Evolutionary conservation across 2,888 invertebrate genomes (phyloP), one percentile per base, ranked within the genome.

Genomic region (Pheosia tremula): DNA sequence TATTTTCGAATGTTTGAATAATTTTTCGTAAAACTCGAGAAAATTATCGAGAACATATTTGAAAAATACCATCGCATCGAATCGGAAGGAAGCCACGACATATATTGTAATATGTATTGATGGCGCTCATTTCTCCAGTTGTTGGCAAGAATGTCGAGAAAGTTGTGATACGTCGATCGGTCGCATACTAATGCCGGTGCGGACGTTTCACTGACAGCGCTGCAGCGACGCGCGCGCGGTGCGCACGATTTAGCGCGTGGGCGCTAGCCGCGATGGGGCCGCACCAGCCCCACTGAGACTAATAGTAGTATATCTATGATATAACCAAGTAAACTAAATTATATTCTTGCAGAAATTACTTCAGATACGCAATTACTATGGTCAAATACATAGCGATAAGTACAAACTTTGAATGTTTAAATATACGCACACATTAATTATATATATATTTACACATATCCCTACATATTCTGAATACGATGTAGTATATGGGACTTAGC

Each of bases 81-180:
- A 59, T 53, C 58, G 56, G 59, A 58, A 66, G 69, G 64, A 72
- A 72, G 74, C 75, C 70, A 75, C 65, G 59, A 66, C 62, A 71
- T 75, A 75, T 69, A 75, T 75, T 69, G 75, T 73, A 68, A 73
- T 79, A 83, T 84, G 85, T 86, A 87, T 87, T 84, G 85, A 84
- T 83, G 86, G 85, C 83, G 82, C 83, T 83, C 90, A 89, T 92
- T 91, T 93, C 92, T 90, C 91, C 87, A 82, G 80, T 80, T 81
- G 84, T 81, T 84, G 84, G 83, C 84, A 91, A 90, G 93, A 93
- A 93, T 93, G 93, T 90, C 88, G 92, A 89, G 93, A 93, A 93
- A 93, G 93, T 93, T 88, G 89, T 90, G 89, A 89, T 90, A 88
- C 87, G 86, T 81, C 80, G 84, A 85, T 80, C 86, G 80, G 84